phyloP scores from a whole-genome alignment of 2,888 invertebrate species.

The Callinectes sapidus region DNA sequence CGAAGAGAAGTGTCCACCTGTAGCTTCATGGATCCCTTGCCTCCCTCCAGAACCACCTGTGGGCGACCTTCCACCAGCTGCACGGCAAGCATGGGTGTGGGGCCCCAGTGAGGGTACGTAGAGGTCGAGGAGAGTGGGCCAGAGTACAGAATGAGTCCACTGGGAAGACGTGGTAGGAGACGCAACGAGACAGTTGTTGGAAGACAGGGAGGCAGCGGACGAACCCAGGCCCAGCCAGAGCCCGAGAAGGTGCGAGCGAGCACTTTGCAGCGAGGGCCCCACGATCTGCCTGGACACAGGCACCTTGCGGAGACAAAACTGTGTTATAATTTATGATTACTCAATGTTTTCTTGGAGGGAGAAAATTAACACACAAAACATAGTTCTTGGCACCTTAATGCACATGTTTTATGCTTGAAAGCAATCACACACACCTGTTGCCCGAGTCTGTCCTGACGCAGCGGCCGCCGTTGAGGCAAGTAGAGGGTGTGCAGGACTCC shows the following conservation, averaged over 20 bases:
- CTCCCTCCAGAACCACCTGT: slow-evolving; percentile 56
- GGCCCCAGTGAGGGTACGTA: slow-evolving; percentile 15
- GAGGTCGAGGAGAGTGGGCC: slow-evolving; percentile 55
- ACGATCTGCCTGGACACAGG: slow-evolving; percentile 60
- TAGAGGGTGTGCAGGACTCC: slow-evolving; percentile 29
- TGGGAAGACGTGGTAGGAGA: slow-evolving; percentile 51
- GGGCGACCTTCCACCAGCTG: slow-evolving; percentile 58
- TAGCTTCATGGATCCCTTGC: slow-evolving; percentile 38
- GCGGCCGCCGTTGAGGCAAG: slow-evolving; percentile 69
- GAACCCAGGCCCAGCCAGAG: slow-evolving; percentile 65
- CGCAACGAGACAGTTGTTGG: slow-evolving; percentile 61
- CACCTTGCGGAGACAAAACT: slow-evolving; percentile 48
- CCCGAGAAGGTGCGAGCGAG: slow-evolving; percentile 58
- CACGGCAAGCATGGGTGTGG: slow-evolving; percentile 52
- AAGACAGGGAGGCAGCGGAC: slow-evolving; percentile 55
- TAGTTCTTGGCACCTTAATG: not conserved
- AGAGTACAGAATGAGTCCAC: slow-evolving; percentile 63
- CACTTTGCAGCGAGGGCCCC: slow-evolving; percentile 64
- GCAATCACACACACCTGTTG: slow-evolving; percentile 34
- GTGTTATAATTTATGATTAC: not conserved
- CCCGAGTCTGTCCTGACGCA: slow-evolving; percentile 57
- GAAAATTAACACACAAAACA: not conserved
- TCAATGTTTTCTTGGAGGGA: not conserved
- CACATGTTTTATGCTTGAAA: not conserved
- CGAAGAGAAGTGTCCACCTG: slow-evolving; percentile 48